Percentiles rank a stretch among this genome's conserved stretches.
Conservation (phyloP, 2,888 invertebrate genomes). For the Pseudeuparius sepicola region DNA sequence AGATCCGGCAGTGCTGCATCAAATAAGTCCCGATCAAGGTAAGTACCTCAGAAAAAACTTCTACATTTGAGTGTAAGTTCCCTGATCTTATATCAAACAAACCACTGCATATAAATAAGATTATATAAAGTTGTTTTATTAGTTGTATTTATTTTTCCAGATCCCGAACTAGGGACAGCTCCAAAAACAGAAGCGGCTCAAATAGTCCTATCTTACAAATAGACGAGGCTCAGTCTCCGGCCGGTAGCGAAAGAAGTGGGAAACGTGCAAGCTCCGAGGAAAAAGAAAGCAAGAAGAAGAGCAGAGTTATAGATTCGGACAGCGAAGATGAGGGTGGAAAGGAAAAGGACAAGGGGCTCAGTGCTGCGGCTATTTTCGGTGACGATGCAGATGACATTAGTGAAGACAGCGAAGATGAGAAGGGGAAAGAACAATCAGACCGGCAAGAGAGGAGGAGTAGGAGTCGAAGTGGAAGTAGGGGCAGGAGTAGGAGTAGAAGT, state of each 20-base stretch:
- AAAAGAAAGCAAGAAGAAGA: slow-evolving; percentile 37
- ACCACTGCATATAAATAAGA: too few relatives aligned
- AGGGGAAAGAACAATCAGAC: slow-evolving; percentile 36
- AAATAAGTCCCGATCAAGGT: slow-evolving; percentile 19
- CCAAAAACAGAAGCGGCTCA: slow-evolving; percentile 29
- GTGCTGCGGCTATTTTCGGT: slow-evolving; percentile 80
- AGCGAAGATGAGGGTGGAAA: slow-evolving; percentile 46
- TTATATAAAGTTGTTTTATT: too few relatives aligned
- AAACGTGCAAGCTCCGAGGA: slow-evolving; percentile 31
- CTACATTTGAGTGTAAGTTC: slow-evolving; percentile 30
- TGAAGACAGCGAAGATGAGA: slow-evolving; percentile 62
- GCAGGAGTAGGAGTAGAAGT: slow-evolving; percentile 31
- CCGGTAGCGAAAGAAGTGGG: slow-evolving; percentile 33
- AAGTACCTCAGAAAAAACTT: slow-evolving; percentile 15
- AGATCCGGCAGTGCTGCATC: slow-evolving; percentile 15
- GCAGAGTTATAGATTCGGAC: slow-evolving; percentile 54
- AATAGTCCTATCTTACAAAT: slow-evolving; percentile 44
- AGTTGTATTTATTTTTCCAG: too few relatives aligned
- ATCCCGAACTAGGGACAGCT: slow-evolving; percentile 19
- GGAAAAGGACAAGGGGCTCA: slow-evolving; percentile 41
- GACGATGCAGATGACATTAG: slow-evolving; percentile 92
- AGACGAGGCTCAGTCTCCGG: slow-evolving; percentile 37
- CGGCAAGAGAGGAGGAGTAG: slow-evolving; percentile 31
- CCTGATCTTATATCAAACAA: too few relatives aligned
- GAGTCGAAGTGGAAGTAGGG: slow-evolving; percentile 31